Percentiles rank a stretch among this genome's conserved stretches.
These are phyloP conservation scores for Drosophila azteca DNA, from an alignment of 1,140 invertebrate genomes.

Conservation along the genomic window DNA sequence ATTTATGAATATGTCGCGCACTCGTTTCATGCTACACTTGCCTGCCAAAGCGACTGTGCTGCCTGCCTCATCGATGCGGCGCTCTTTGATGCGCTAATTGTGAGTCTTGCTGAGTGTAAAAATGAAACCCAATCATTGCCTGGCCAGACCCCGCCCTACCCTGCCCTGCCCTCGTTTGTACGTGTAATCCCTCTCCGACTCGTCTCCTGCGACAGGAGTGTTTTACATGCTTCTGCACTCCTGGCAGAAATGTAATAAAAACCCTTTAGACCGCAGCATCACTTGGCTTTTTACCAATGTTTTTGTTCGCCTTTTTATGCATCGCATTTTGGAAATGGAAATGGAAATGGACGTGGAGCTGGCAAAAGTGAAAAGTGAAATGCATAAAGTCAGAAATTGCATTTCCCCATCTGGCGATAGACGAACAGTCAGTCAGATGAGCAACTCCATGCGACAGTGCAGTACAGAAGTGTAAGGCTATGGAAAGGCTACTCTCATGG, in stretches of 20 bases:
- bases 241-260: conserved; percentile 32
- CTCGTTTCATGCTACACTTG: conserved; percentile 69
- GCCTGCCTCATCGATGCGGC: conserved; percentile 12
- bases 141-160: too few relatives aligned
- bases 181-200: too few relatives aligned
- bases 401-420: conserved; percentile 58
- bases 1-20: conserved; percentile 74
- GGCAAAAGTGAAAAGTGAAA: conserved; percentile 49
- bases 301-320: conserved; percentile 56
- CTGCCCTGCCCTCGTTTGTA: too few relatives aligned
- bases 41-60: conserved; percentile 16
- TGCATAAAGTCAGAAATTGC: conserved; percentile 69
- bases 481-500: too few relatives aligned
- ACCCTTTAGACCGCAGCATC: conserved; percentile 69
- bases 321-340: conserved; percentile 59
- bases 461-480: neutral
- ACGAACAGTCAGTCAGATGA: conserved; percentile 11
- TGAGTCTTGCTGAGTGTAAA: neutral
- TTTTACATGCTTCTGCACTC: conserved; percentile 48
- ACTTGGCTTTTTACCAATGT: conserved; percentile 54
- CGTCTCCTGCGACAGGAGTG: conserved; percentile 21
- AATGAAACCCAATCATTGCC: conserved; percentile 13
- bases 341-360: too few relatives aligned
- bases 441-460: conserved; percentile 10
- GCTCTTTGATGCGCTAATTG: conserved; percentile 43